Evolutionary conservation across 1,140 invertebrate genomes (phyloP), one percentile per base, ranked within the genome.

Genomic region (Brachionus rubens): DNA sequence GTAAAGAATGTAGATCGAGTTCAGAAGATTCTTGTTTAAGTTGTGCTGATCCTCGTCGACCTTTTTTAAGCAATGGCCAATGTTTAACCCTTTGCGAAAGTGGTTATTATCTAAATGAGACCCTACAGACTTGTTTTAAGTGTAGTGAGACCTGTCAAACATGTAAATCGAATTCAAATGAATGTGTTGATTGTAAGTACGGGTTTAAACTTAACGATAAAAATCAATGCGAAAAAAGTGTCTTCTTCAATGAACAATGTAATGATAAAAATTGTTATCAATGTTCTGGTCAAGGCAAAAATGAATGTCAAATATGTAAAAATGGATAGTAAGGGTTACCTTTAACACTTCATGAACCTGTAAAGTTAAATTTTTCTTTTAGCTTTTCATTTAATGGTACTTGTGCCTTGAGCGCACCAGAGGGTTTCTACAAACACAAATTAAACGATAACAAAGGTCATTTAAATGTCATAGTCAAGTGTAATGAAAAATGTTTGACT

Each of bases 121-220:
- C 28, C 3, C 28, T 72, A 40, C 43, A 72, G 50, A 48, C 10
- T 10, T 72, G 68, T 41, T 72, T 72, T 19, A 72, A 72, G 14
- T 72, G 68, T 41, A 36, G 30, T 33, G 43, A 36, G 9, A 72
- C 19, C 21, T 72, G 68, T 72, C 26, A 72, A 33, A 36, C 46
- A 33, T 72, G 72, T 59, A 26, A 19, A 40, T 33, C 24, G 9
- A 50, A 30, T 70, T 7, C 36, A n/a, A 70, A 30, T 50, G 28
- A 36, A 19, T 75, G 72, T 56, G 3, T 75, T 9, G 14, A 36
- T 16, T 75, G 72, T 30, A 16, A n/a, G 4, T n/a, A 26, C 56
- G 50, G 41, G 1, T 75, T 41, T 19, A 41, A 50, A 6, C 16
- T 54, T 5, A 43, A 43, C 43, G 59, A 65, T 30, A 14, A 21